A percentile compares a stretch with the other conserved stretches of the same genome.
These are phyloP conservation scores for Dryas iulia DNA, from an alignment of 1,140 invertebrate genomes.

Conservation along the genomic window DNA sequence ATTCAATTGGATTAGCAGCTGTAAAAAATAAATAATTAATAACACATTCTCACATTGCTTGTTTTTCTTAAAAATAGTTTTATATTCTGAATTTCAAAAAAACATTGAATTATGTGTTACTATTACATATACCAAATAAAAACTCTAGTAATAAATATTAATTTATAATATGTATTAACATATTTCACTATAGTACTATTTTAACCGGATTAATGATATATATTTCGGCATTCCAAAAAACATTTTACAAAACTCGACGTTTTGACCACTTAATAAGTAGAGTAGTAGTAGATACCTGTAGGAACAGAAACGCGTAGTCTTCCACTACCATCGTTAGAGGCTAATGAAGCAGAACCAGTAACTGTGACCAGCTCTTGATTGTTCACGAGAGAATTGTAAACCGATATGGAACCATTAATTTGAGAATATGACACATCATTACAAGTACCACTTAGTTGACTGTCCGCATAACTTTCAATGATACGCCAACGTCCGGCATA, in stretches of 20 bases:
- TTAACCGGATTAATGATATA: too few relatives aligned
- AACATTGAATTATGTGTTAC: too few relatives aligned
- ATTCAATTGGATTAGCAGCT: constrained; percentile 40
- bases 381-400: constrained; percentile 54
- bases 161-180: too few relatives aligned
- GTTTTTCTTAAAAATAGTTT: too few relatives aligned
- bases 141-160: too few relatives aligned
- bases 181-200: too few relatives aligned
- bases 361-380: constrained; percentile 40
- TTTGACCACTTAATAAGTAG: too few relatives aligned
- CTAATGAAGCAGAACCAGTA: constrained; percentile 43
- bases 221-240: background rate
- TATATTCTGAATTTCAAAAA: too few relatives aligned
- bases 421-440: constrained; percentile 46
- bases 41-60: too few relatives aligned
- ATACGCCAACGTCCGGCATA: constrained; percentile 57
- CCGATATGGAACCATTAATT: constrained; percentile 30
- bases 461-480: constrained; percentile 51
- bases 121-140: too few relatives aligned
- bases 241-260: too few relatives aligned
- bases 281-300: constrained; percentile 44
- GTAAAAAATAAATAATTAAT: constrained; percentile 14
- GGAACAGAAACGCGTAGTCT: constrained; percentile 48
- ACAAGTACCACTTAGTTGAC: constrained; percentile 52
- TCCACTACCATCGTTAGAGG: constrained; percentile 37